Evolutionary conservation across 2,888 invertebrate species (phyloP), one percentile per base, ranked within the genome.

Genomic region (Zeuzera pyrina): DNA sequence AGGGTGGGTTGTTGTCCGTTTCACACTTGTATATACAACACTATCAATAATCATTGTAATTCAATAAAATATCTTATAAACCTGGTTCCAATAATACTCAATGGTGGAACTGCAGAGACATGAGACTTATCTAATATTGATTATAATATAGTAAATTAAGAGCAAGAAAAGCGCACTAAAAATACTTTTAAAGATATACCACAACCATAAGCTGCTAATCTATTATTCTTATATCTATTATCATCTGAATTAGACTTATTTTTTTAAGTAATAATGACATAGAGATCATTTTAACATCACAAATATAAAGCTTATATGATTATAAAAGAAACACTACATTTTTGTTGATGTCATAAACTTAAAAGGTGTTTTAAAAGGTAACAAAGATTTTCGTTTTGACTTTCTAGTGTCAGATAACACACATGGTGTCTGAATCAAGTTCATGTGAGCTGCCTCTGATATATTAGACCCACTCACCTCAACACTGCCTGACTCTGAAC

Each of bases 1-100:
- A 66, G 63, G 81, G 79, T 78, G 81, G 81, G 79, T 63, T 65
- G 58, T 42, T 76, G 81, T 81, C 81, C 81, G 81, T 79, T 65
- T 66, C n/a, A 27, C 23, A 22, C 23, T 8, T 23, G 7, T 23
- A 23, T n/a, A 15, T 14, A 29, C 12, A 21, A 16, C 24, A 24
- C n/a, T 10, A n/a, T n/a, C n/a, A n/a, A n/a, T n/a, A n/a, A n/a
- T n/a, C n/a, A n/a, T n/a, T n/a, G n/a, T n/a, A n/a, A n/a, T n/a
- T n/a, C n/a, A n/a, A n/a, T n/a, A n/a, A n/a, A n/a, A n/a, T n/a
- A n/a, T n/a, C n/a, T n/a, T n/a, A n/a, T n/a, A n/a, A n/a, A n/a
- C n/a, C n/a, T n/a, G n/a, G n/a, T n/a, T n/a, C n/a, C n/a, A n/a
- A n/a, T n/a, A n/a, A n/a, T n/a, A n/a, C n/a, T n/a, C n/a, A n/a